A percentile compares a stretch with the other conserved stretches of the same genome.
Conservation (phyloP, 1,140 invertebrate species). For the Rhyzopertha dominica region DNA sequence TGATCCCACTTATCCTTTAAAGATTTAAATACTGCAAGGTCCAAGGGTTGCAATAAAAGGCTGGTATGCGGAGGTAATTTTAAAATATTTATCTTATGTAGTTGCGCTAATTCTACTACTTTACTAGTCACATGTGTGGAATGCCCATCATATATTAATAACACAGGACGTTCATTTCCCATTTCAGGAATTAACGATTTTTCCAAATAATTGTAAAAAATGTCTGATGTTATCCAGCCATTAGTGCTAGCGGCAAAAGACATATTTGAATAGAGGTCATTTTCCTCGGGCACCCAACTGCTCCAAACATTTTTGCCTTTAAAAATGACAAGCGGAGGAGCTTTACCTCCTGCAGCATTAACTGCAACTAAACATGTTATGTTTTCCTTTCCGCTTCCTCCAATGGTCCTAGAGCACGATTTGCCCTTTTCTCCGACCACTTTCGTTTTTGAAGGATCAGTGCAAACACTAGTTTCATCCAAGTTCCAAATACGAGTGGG, state of each 20-base stretch:
- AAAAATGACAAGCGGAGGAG: slow-evolving; percentile 24
- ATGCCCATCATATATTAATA: slow-evolving; percentile 20
- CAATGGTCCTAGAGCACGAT: slow-evolving; percentile 14
- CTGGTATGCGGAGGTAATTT: slow-evolving; percentile 21
- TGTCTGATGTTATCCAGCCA: slow-evolving; percentile 33
- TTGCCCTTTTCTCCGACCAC: slow-evolving; percentile 17
- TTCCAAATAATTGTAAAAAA: slow-evolving; percentile 27
- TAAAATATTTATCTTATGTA: slow-evolving; percentile 17
- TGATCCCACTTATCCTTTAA: slow-evolving; percentile 23
- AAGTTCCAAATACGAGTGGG: slow-evolving; percentile 22
- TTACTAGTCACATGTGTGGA: slow-evolving; percentile 8
- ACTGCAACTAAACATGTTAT: slow-evolving; percentile 14
- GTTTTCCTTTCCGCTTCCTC: slow-evolving; percentile 12
- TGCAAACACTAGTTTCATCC: slow-evolving; percentile 24
- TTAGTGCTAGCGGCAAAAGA: slow-evolving; percentile 30
- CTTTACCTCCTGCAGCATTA: slow-evolving; percentile 6
- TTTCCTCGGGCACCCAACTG: slow-evolving; percentile 19
- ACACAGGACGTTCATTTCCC: slow-evolving; percentile 10
- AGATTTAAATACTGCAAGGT: slow-evolving; percentile 19
- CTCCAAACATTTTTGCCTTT: slow-evolving; percentile 32
- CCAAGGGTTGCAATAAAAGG: slow-evolving; percentile 24
- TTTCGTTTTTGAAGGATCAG: slow-evolving; percentile 21
- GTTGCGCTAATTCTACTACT: slow-evolving; percentile 1
- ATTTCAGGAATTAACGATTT: slow-evolving; percentile 21
- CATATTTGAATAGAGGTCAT: slow-evolving; percentile 23